Evolutionary conservation across 1,140 invertebrate genomes (phyloP), one percentile per base, ranked within the genome.

Genomic region (Potamilus streckersoni): DNA sequence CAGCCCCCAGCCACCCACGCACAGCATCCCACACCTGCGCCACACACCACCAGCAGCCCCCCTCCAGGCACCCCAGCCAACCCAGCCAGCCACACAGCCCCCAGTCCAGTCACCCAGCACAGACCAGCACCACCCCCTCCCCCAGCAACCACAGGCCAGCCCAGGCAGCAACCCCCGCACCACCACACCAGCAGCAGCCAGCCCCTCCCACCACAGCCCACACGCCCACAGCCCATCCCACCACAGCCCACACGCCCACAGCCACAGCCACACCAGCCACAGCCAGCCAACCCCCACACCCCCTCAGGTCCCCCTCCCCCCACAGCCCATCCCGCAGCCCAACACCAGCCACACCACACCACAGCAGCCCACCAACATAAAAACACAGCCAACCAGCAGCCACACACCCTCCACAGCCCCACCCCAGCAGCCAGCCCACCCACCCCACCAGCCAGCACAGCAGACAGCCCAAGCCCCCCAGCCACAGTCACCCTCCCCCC

Each of bases 171-270:
- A 13, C 66, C 8, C 61, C 57, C n/a, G 61, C 66, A 66, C 63
- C 66, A 57, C 71, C 66, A 17, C 60, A 38, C 17, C 71, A 13
- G 49, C 60, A 68, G 57, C 71, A 38, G 57, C 67, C 71, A 68
- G 55, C 71, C 57, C 67, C 71, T 65, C 67, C 71, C 57, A 65
- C 60, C 4, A 73, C 71, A 68, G 57, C 71, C 56, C 31, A 55
- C 73, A 78, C 72, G 57, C 13, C 79, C 60, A 56, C 63, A 78
- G 67, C 81, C 80, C 20, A 83, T 80, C 59, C 77, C 31, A 63
- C 82, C 19, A 72, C 77, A 17, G 60, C 69, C 23, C 56, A 27
- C 20, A 74, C 82, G 1, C 58, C 66, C 56, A 59, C 73, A 59
- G 61, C 65, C 56, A 71, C 73, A 59, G 61, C 73, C 61, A 71